Evolutionary conservation across 2,797 vertebrate species (phyloP), one percentile per base, ranked within the genome.

Genomic region (Dromococcyx pavoninus): DNA sequence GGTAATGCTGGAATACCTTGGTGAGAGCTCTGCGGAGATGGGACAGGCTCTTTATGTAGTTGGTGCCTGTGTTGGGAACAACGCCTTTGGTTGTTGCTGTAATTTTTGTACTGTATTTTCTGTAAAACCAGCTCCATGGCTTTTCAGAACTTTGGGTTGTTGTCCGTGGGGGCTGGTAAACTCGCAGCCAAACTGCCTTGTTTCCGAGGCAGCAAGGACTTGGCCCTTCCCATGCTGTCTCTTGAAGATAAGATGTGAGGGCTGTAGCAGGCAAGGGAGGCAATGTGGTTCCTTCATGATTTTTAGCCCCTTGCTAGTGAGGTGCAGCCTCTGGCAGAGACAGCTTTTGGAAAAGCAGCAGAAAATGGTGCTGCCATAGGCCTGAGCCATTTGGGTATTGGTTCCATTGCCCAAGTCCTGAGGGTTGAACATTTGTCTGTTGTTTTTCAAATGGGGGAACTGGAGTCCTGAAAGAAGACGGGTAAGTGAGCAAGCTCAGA

Each of bases 1-100:
- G 14, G 12, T 60, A 3, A 7, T 44, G 35, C 8, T 19, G 58
- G 17, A 48, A 16, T 14, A 16, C 23, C 23, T 7, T 8, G 17
- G 22, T 0, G 3, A n/a, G 73, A 22, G 39, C 48, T 7, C 28
- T 3, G 15, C 0, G 1, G 54, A 41, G 35, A 33, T 4, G 33
- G 58, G 39, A 60, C 0, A 1, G 14, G 43, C 9, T 44, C 71
- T 44, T 23, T 9, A 10, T 7, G 30, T 21, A 13, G 6, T 0
- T 12, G 0, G 3, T 41, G 51, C 39, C 39, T 19, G 18, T 6
- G 2, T 7, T 35, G 21, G 17, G 25, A 79, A 12, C 0, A 0
- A 64, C 35, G 30, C 72, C 3, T 16, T 28, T 10, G 39, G 62
- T 2, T 39, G 33, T 2, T 33, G 61, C 50, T 56, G 58, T 21